Percentiles rank a stretch among this genome's conserved stretches.
Conservation (phyloP, 2,797 vertebrate genomes). For the Sebastes trivittatus region DNA sequence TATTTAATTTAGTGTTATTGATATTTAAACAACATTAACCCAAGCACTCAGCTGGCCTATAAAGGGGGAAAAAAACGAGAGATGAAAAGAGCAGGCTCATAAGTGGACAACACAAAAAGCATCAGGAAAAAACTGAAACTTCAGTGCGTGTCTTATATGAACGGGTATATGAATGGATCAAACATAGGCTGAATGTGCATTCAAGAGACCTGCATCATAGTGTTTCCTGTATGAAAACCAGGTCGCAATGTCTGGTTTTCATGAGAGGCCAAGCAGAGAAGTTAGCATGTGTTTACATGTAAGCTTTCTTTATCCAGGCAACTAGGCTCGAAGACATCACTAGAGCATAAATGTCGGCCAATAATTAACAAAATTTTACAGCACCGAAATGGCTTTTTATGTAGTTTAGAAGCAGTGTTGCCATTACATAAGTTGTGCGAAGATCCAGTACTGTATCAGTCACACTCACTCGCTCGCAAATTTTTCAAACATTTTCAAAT, state of each 20-base stretch:
- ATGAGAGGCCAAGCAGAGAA: background rate
- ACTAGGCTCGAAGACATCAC: background rate
- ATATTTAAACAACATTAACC: conserved; percentile 15
- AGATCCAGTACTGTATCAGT: background rate
- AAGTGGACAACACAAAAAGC: background rate
- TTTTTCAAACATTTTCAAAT: too few species aligned
- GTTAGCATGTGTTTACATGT: background rate
- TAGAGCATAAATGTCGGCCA: fast-evolving
- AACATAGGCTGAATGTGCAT: background rate
- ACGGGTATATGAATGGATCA: background rate
- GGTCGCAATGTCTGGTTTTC: background rate
- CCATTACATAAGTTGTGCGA: background rate
- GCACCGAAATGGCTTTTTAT: background rate
- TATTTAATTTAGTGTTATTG: conserved; percentile 13
- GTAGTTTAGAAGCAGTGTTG: background rate
- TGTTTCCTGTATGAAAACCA: background rate
- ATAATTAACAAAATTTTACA: background rate
- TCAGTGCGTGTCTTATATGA: background rate
- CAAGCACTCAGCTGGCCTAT: background rate
- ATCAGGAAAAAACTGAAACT: background rate
- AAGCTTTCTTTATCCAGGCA: background rate
- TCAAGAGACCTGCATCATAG: background rate
- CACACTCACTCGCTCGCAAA: too few species aligned
- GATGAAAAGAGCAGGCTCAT: background rate
- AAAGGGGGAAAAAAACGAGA: background rate